Evolutionary conservation across 2,888 invertebrate genomes (phyloP), one percentile per base, ranked within the genome.

Genomic region (Sinhomidia bicolor): DNA sequence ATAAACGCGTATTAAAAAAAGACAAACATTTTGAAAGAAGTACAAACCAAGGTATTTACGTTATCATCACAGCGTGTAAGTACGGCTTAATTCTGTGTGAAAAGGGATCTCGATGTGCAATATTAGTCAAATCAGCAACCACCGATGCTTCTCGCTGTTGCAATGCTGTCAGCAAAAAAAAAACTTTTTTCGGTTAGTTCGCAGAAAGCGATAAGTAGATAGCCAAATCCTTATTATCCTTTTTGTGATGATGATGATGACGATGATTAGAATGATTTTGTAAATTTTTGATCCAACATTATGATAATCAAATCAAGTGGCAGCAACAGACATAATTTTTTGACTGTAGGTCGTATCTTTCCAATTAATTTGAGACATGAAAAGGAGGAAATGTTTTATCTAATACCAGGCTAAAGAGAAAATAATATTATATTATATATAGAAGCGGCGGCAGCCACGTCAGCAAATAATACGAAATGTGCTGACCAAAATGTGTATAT

Each of bases 41-140:
- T 47, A n/a, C n/a, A 12, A 47, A 14, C 9, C 44, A 10, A 57
- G 57, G 57, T 57, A 57, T 10, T 57, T 20, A 36, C 2, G 6
- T 32, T 68, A 36, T 36, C n/a, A 68, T 68, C 68, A 68, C 23
- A 68, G n/a, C 68, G 12, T 68, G 36, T 36, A 36, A 68, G 68
- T 36, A 36, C 5, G 36, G 20, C 36, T 32, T 36, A 68, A 36
- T 68, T 36, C 68, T 71, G 23, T 71, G 23, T 41, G 44, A 23
- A 74, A 68, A 47, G 26, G n/a, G 26, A 74, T 74, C 51, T 74
- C 10, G 74, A 23, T 74, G 51, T 74, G 74, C 74, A 74, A 47
- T 51, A 74, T 68, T 68, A 36, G 32, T 68, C 32, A 68, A 68
- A 44, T 44, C 44, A 44, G 17, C 41, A 41, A 71, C 71, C 44